Percentiles rank a stretch among this genome's conserved stretches.
phyloP scores from a whole-genome alignment of 2,888 invertebrate species.

The Brachyopa scutellaris region DNA sequence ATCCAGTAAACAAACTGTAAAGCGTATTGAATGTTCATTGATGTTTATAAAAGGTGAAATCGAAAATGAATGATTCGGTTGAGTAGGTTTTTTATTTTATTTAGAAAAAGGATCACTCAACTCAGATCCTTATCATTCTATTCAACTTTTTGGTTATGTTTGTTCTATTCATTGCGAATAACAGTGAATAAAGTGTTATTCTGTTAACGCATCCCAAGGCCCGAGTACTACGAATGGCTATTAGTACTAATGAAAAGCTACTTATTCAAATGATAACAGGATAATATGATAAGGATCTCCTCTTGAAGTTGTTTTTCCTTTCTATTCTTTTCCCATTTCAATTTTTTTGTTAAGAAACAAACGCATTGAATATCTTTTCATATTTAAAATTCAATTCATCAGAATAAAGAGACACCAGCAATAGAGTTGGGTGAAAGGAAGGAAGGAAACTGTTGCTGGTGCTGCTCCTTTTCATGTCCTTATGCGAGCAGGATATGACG shows the following conservation, averaged over 20 bases:
- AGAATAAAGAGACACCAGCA: not conserved
- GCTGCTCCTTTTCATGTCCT: slow-evolving; percentile 11
- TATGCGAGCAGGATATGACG: slow-evolving; percentile 45
- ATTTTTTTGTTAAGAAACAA: not conserved
- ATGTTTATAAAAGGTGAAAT: slow-evolving; percentile 38
- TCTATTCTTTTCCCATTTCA: not conserved
- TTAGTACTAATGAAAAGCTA: slow-evolving; percentile 65
- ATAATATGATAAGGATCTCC: slow-evolving; percentile 61
- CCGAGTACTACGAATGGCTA: slow-evolving; percentile 25
- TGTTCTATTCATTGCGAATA: not conserved
- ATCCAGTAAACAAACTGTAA: slow-evolving; percentile 16
- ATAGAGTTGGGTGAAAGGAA: not conserved
- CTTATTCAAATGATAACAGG: slow-evolving; percentile 63
- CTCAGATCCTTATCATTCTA: slow-evolving; percentile 28
- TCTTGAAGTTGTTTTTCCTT: slow-evolving; percentile 42
- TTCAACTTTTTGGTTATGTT: not conserved
- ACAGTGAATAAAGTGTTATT: slow-evolving; percentile 7
- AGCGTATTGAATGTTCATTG: slow-evolving; percentile 34
- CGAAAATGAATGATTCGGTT: slow-evolving; percentile 43
- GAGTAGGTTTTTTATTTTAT: slow-evolving; percentile 13
- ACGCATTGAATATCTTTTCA: slow-evolving; percentile 36
- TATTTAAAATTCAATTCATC: slow-evolving; percentile 67
- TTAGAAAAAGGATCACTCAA: slow-evolving; percentile 28
- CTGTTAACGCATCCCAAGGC: too few relatives aligned
- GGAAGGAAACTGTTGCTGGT: slow-evolving; percentile 44